Evolutionary conservation across 1,140 invertebrate species (phyloP), one percentile per base, ranked within the genome.

Genomic region (Philopotamus ludificatus): DNA sequence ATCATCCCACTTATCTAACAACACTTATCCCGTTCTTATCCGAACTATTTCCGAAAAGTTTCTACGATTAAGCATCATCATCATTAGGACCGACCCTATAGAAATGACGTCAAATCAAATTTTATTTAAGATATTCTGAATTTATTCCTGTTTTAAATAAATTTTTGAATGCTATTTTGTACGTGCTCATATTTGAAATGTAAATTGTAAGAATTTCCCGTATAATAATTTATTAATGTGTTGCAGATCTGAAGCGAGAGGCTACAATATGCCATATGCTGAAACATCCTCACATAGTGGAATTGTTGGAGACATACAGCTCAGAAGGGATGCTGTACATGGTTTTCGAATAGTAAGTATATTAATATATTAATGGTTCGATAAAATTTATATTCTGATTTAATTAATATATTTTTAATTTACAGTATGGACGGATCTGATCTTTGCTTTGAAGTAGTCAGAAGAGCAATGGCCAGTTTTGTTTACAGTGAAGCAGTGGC

Each of bases 201-300:
- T n/a, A n/a, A n/a, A n/a, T n/a, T n/a, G n/a, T n/a, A n/a, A n/a
- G n/a, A n/a, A n/a, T n/a, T n/a, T n/a, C n/a, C n/a, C n/a, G n/a
- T n/a, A n/a, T n/a, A n/a, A 34, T 34, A 34, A 34, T 34, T 34
- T 34, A 34, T 62, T 18, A 63, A 70, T 75, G 69, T 73, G 66
- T 86, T 88, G 63, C 84, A 94, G 96, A 98, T 87, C 82, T 98
- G 76, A 98, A 98, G 82, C 84, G 95, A 51, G 97, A 99, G 81
- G 95, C 96, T 22, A 97, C 94, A 79, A 97, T 99, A 85, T 99
- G 96, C 81, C 96, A 98, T 77, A 95, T 97, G 91, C 80, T 99
- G 67, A 99, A 99, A 78, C 97, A 99, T 84, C 94, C 94, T 2
- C 96, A 98, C 79, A 98, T 99, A 69, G 95, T 98, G 50, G 96